These are phyloP conservation scores for Ornithoptera priamus DNA, from an alignment of 2,888 invertebrate species.

Conservation along the genomic window DNA sequence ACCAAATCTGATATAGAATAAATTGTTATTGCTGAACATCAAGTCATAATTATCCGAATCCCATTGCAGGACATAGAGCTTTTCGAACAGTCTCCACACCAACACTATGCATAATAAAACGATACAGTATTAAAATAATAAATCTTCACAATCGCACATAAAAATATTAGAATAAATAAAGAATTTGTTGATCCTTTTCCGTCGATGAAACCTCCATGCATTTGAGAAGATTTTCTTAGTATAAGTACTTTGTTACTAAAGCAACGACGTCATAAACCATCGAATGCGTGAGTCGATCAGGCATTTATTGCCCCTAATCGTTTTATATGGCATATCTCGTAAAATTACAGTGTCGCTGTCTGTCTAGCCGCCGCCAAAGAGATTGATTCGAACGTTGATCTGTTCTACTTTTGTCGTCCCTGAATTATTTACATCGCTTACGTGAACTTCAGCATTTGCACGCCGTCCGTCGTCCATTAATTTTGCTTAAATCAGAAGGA, in stretches of 20 bases:
- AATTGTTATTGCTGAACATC: too few species aligned
- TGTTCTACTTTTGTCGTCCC: slow-evolving; percentile 40
- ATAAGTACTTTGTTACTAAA: slow-evolving; percentile 43
- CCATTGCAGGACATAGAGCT: too few species aligned
- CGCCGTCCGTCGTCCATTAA: not conserved
- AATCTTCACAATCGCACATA: too few species aligned
- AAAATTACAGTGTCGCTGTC: slow-evolving; percentile 53
- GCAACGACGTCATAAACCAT: slow-evolving; percentile 50
- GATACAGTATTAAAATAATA: too few species aligned
- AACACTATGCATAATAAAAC: too few species aligned
- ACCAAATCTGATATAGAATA: too few species aligned
- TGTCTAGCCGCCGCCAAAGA: slow-evolving; percentile 39
- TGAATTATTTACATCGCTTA: slow-evolving; percentile 37
- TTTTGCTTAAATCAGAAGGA: not conserved
- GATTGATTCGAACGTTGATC: slow-evolving; percentile 45
- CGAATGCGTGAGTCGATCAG: slow-evolving; percentile 49
- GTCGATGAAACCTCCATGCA: not conserved
- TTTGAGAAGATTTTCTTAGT: slow-evolving; percentile 26
- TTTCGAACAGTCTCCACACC: too few species aligned
- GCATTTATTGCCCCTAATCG: slow-evolving; percentile 62
- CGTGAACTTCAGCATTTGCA: slow-evolving; percentile 13
- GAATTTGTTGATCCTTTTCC: not conserved
- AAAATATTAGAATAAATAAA: not conserved
- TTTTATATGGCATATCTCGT: slow-evolving; percentile 57
- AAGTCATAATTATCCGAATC: too few species aligned